Evolutionary conservation across 2,888 invertebrate species (phyloP).

Genomic region (Orgyia antiqua): DNA sequence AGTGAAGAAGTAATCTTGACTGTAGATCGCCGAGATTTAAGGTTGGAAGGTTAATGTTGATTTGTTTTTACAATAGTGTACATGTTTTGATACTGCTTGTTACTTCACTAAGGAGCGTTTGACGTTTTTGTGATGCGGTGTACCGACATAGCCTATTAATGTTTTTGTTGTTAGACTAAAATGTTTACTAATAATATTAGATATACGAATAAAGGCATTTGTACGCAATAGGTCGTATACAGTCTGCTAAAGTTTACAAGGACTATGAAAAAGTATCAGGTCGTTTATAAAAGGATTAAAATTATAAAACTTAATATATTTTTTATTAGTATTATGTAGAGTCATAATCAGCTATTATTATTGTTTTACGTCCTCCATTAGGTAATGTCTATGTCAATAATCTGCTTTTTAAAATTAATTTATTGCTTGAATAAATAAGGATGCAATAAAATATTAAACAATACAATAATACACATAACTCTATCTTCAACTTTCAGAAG

Average conservation of each 20-base stretch:
- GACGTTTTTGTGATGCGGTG: constrained; percentile 24
- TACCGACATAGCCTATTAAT: constrained; percentile 30
- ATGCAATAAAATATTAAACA: no score
- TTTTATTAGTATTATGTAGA: no score
- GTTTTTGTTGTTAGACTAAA: constrained; percentile 52
- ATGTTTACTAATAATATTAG: constrained; percentile 51
- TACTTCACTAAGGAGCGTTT: constrained; percentile 22
- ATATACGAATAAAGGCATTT: constrained; percentile 47
- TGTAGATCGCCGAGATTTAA: constrained; percentile 38
- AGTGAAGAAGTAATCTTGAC: constrained; percentile 38
- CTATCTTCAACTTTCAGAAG: no score
- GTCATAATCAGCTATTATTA: no score
- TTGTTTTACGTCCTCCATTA: no score
- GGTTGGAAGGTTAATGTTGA: constrained; percentile 43
- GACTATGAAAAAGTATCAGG: constrained; percentile 9
- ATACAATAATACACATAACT: no score
- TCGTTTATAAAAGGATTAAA: no score
- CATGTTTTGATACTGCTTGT: constrained; percentile 32
- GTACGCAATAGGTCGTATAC: constrained; percentile 33
- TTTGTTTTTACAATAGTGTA: constrained; percentile 42
- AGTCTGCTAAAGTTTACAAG: constrained; percentile 17
- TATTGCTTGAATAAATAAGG: no score
- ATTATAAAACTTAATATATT: no score
- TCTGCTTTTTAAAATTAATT: no score
- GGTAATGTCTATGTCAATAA: no score